Evolutionary conservation across 2,797 vertebrate genomes (phyloP).

Genomic region (Enteromius radiatus): DNA sequence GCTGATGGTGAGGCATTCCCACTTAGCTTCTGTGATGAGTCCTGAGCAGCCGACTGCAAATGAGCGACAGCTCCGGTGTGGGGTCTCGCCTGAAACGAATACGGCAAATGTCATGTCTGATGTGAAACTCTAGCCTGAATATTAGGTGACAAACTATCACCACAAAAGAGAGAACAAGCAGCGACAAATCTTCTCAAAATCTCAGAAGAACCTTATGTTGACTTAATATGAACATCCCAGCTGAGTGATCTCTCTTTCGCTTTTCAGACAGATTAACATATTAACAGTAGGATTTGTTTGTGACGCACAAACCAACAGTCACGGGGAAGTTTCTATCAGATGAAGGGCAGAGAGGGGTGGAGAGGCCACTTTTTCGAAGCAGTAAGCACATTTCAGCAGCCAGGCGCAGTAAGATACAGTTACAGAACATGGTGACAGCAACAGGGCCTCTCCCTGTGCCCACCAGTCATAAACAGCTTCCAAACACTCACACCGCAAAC

Average conservation of each 20-base stretch:
- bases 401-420: slow-evolving; percentile 64
- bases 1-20: slow-evolving; percentile 26
- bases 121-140: slow-evolving; percentile 51
- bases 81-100: slow-evolving; percentile 35
- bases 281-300: slow-evolving; percentile 15
- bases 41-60: background rate
- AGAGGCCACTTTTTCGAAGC: slow-evolving; percentile 66
- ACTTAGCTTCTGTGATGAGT: slow-evolving; percentile 29
- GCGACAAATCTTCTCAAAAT: background rate
- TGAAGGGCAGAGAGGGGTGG: slow-evolving; percentile 65
- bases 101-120: slow-evolving; percentile 56
- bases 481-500: slow-evolving; percentile 63
- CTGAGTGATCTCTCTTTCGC: slow-evolving; percentile 14
- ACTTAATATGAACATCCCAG: background rate
- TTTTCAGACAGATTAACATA: slow-evolving; percentile 9
- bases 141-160: slow-evolving; percentile 46
- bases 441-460: slow-evolving; percentile 53
- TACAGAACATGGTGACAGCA: slow-evolving; percentile 68
- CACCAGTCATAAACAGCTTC: slow-evolving; percentile 66
- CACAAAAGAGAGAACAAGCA: slow-evolving; percentile 43
- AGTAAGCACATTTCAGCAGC: slow-evolving; percentile 79
- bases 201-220: background rate
- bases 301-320: slow-evolving; percentile 31
- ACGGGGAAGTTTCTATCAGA: background rate
- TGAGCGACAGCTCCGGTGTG: slow-evolving; percentile 33